A percentile compares a stretch with the other conserved stretches of the same genome.
Conservation (phyloP, 2,888 invertebrate genomes). For the Rhagonycha fulva region DNA sequence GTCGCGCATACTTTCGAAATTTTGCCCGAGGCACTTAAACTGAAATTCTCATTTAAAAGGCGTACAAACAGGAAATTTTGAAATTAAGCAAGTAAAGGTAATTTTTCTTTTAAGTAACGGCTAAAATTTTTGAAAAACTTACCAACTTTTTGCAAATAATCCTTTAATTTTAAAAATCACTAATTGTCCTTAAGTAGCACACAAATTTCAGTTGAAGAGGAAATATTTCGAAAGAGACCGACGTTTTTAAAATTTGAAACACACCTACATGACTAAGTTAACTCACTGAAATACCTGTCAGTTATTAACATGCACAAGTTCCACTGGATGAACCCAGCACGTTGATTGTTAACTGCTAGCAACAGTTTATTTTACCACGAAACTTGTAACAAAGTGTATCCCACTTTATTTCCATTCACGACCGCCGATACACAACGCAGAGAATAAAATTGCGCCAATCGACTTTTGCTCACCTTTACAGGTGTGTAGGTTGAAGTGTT, state of each 20-base stretch:
- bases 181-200: background rate
- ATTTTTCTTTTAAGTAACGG: background rate
- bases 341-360: slow-evolving; percentile 21
- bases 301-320: slow-evolving; percentile 6
- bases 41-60: background rate
- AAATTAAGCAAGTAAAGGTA: background rate
- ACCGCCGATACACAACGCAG: background rate
- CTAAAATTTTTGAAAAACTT: background rate
- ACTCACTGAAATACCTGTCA: slow-evolving; percentile 12
- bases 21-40: background rate
- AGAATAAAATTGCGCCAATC: background rate
- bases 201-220: background rate
- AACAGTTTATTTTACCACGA: slow-evolving; percentile 21
- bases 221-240: background rate
- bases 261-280: slow-evolving; percentile 11
- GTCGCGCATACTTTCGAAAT: slow-evolving; percentile 1
- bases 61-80: background rate
- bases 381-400: slow-evolving; percentile 15
- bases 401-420: slow-evolving; percentile 20
- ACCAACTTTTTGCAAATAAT: background rate
- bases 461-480: background rate
- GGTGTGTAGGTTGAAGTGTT: background rate
- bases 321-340: slow-evolving; percentile 9
- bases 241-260: slow-evolving; percentile 11
- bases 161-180: background rate